Percentiles rank a stretch among this genome's conserved stretches.
Conservation (phyloP, 2,888 invertebrate genomes). For the Leptopilina myrica region DNA sequence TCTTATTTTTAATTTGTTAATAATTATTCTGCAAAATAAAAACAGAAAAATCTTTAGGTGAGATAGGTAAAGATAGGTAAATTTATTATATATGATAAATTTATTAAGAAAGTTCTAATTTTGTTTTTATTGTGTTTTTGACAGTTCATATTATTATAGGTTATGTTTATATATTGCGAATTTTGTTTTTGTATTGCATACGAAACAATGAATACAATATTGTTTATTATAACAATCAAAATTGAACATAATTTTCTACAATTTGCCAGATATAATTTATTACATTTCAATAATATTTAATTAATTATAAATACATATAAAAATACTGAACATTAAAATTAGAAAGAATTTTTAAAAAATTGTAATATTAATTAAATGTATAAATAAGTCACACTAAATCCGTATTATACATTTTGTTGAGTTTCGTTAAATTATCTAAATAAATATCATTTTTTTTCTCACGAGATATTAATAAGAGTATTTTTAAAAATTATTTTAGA, state of each 20-base stretch:
- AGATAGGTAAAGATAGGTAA: neutral
- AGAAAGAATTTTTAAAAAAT: too few species aligned
- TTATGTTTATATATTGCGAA: neutral
- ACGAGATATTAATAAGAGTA: too few species aligned
- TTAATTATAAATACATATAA: too few species aligned
- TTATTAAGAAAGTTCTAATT: neutral
- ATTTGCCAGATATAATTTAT: too few species aligned
- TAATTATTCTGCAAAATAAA: neutral
- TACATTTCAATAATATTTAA: too few species aligned
- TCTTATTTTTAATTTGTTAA: neutral
- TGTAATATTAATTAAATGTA: too few species aligned
- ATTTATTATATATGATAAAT: neutral
- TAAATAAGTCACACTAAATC: too few species aligned
- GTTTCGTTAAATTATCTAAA: too few species aligned
- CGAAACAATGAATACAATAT: neutral
- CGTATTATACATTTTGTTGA: too few species aligned
- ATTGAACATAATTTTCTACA: neutral
- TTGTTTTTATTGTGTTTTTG: neutral
- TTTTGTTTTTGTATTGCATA: neutral
- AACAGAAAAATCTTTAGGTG: neutral
- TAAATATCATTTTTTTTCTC: too few species aligned
- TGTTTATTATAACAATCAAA: neutral
- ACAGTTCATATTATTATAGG: neutral
- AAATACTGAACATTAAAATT: too few species aligned
- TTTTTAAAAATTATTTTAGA: too few species aligned